Conservation (phyloP, 2,888 invertebrate species). For the Cantharis rufa region DNA sequence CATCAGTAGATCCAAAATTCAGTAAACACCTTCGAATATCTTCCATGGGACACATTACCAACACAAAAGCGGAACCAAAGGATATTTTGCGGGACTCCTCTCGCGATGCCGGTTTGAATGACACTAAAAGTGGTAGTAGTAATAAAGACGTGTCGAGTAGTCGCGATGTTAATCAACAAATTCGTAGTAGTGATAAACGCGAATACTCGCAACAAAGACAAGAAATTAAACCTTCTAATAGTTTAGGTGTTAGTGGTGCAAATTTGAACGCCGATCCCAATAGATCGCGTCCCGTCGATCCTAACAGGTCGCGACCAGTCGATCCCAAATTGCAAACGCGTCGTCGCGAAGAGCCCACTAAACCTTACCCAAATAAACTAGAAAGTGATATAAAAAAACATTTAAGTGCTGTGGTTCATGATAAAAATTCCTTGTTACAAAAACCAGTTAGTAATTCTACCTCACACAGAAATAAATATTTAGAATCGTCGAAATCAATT, state of each 20-base stretch:
- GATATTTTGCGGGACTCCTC: slow-evolving; percentile 49
- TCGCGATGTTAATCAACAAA: slow-evolving; percentile 9
- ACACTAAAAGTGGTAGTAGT: slow-evolving; percentile 17
- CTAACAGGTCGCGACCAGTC: slow-evolving; percentile 26
- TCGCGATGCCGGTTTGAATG: slow-evolving; percentile 39
- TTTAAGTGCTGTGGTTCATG: slow-evolving; percentile 41
- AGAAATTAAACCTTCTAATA: slow-evolving; percentile 39
- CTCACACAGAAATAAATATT: slow-evolving; percentile 49
- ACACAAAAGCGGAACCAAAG: slow-evolving; percentile 41
- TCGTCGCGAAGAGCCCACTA: slow-evolving; percentile 43
- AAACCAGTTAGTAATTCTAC: slow-evolving; percentile 47
- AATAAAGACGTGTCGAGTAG: not conserved
- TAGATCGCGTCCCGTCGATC: slow-evolving; percentile 38
- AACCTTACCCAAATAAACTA: slow-evolving; percentile 39
- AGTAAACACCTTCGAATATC: slow-evolving; percentile 45
- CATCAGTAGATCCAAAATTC: slow-evolving; percentile 47
- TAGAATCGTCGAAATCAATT: slow-evolving; percentile 22
- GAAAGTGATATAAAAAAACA: slow-evolving; percentile 48
- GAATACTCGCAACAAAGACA: slow-evolving; percentile 43
- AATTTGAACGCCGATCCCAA: slow-evolving; percentile 33
- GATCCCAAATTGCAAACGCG: slow-evolving; percentile 42
- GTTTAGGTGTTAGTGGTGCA: slow-evolving; percentile 39
- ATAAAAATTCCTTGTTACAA: slow-evolving; percentile 45
- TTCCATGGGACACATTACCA: slow-evolving; percentile 31
- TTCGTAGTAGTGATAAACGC: slow-evolving; percentile 37